Evolutionary conservation across 2,888 invertebrate genomes (phyloP), one percentile per base, ranked within the genome.

Genomic region (Diplolepis rosae): DNA sequence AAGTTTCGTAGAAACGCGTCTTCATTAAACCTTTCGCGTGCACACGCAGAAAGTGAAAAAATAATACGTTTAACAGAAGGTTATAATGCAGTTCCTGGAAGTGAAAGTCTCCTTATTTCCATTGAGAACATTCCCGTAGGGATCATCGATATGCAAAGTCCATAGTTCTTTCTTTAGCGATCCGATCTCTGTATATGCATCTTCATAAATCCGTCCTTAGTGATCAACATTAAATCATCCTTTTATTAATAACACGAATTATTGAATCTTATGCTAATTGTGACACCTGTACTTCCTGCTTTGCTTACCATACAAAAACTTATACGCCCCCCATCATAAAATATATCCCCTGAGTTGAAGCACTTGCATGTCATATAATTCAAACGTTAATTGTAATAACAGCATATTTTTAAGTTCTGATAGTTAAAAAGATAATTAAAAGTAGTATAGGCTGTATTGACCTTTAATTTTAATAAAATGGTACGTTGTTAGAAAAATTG

Each of bases 191-290:
- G 39, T 7, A 61, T 18, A 61, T 61, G 39, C 7, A 24, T 61
- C 61, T 61, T 61, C 61, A 61, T 61, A 61, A 61, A 61, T 61
- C 61, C 61, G 22, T 39, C 61, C 39, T 24, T 42, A 61, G 61
- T 61, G 61, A 39, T 24, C 61, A 39, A 61, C 39, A 61, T 61
- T 61, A 61, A 61, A 61, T 61, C 61, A n/a, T 61, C 6, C 61
- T n/a, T 61, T 39, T 24, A 39, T 39, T 61, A 61, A 61, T 61
- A 61, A 61, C 39, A 61, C 39, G 61, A 61, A 61, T 61, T 61
- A 61, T 61, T 61, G 61, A 61, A 61, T 61, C 61, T 61, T 61
- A 61, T 61, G 61, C 32, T 61, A 61, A 61, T 61, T 61, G 24
- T 24, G 35, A 39, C 35, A 35, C 32, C 35, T 39, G 35, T 61